These are phyloP conservation scores for Siphonodentalium dalli DNA, from an alignment of 2,888 invertebrate genomes.

Conservation along the genomic window DNA sequence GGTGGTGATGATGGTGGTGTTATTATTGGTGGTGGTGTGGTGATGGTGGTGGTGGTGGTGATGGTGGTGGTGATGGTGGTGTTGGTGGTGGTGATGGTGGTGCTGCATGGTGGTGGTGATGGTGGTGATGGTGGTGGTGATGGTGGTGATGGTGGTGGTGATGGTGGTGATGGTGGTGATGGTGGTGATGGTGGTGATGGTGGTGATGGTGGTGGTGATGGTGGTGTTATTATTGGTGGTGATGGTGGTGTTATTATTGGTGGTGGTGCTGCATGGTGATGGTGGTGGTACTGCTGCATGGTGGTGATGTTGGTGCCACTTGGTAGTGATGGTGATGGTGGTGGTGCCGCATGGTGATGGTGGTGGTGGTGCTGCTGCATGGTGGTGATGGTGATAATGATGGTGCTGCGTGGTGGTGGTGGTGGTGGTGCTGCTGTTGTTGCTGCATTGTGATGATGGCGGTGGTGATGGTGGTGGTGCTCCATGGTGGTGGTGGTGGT, in stretches of 20 bases:
- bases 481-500: too few relatives aligned
- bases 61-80: too few relatives aligned
- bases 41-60: too few relatives aligned
- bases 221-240: too few relatives aligned
- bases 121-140: neutral
- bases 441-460: neutral
- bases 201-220: neutral
- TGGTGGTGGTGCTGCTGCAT: neutral
- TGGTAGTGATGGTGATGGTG: neutral
- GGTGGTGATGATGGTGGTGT: too few relatives aligned
- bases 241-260: neutral
- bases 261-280: neutral
- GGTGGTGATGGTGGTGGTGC: neutral
- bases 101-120: too few relatives aligned
- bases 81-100: too few relatives aligned
- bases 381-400: too few relatives aligned
- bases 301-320: too few relatives aligned
- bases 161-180: neutral
- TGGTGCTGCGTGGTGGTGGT: neutral
- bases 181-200: neutral
- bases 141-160: neutral
- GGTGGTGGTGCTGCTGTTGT: neutral
- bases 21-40: too few relatives aligned
- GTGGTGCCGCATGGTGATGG: neutral
- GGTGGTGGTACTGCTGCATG: too few relatives aligned